These are phyloP conservation scores for Corvus moneduloides DNA, from an alignment of 2,113 vertebrate species.

Conservation along the genomic window DNA sequence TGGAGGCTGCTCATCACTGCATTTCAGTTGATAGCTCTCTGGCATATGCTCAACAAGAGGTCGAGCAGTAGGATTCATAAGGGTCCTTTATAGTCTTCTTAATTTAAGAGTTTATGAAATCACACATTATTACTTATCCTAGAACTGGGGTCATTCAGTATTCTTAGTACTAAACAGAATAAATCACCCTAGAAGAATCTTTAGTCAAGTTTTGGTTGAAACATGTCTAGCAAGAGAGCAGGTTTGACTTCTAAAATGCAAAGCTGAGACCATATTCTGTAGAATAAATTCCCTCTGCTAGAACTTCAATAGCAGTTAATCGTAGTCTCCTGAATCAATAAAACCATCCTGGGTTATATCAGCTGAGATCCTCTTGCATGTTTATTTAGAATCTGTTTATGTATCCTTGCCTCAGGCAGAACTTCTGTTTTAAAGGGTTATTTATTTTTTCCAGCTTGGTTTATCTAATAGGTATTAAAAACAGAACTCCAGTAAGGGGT, in stretches of 20 bases:
- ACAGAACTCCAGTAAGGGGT: background rate
- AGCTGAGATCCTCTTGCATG: background rate
- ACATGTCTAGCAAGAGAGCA: background rate
- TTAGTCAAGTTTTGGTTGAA: background rate
- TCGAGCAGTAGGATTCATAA: background rate
- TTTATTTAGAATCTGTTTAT: background rate
- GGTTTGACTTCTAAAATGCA: background rate
- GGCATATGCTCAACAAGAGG: background rate
- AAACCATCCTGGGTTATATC: background rate
- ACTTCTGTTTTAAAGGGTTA: background rate
- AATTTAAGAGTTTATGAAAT: background rate
- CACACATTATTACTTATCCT: background rate
- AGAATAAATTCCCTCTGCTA: background rate
- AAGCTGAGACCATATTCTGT: background rate
- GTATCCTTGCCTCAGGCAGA: background rate
- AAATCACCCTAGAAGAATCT: background rate
- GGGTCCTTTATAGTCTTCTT: background rate
- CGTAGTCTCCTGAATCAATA: background rate
- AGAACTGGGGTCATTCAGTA: rapidly evolving
- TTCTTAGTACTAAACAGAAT: background rate
- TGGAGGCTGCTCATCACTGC: background rate
- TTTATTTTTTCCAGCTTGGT: background rate
- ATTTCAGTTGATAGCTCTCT: background rate
- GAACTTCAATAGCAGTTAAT: background rate
- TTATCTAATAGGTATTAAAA: background rate